A percentile compares a stretch with the other conserved stretches of the same genome.
phyloP scores from a whole-genome alignment of 2,797 vertebrate genomes.

The Phrynocephalus forsythii region DNA sequence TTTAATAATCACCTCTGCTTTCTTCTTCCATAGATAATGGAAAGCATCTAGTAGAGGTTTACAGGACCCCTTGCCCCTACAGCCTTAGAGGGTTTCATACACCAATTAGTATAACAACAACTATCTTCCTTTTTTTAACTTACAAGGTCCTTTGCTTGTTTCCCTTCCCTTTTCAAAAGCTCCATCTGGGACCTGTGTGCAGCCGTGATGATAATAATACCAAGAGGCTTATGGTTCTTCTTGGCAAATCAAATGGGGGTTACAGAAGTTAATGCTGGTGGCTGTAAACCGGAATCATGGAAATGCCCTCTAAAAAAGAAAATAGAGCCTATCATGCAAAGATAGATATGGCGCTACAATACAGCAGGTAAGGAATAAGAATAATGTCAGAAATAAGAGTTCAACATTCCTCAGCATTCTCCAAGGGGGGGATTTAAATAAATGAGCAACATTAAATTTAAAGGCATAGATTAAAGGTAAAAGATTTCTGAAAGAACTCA shows the following conservation, averaged over 20 bases:
- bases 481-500: conserved; percentile 33
- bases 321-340: conserved; percentile 7
- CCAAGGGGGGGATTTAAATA: conserved; percentile 43
- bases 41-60: conserved; percentile 7
- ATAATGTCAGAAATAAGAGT: conserved; percentile 26
- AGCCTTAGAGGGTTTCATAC: not conserved
- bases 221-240: conserved; percentile 37
- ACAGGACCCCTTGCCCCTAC: not conserved
- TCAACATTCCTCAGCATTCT: conserved; percentile 18
- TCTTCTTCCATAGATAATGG: not conserved
- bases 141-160: conserved; percentile 10
- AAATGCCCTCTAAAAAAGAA: not conserved
- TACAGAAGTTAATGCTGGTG: conserved; percentile 28
- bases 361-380: not conserved
- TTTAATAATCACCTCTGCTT: not conserved
- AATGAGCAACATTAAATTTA: conserved; percentile 50
- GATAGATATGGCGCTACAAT: conserved; percentile 1
- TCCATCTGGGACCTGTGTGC: conserved; percentile 27
- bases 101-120: not conserved
- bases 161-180: conserved; percentile 16
- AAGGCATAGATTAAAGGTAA: conserved; percentile 48
- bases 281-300: conserved; percentile 30
- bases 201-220: conserved; percentile 37
- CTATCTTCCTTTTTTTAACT: conserved; percentile 15
- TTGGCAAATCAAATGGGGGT: conserved; percentile 46